Base-by-base conservation (phyloP, 2,113 vertebrate species). In the Hippocampus barbouri region DNA sequence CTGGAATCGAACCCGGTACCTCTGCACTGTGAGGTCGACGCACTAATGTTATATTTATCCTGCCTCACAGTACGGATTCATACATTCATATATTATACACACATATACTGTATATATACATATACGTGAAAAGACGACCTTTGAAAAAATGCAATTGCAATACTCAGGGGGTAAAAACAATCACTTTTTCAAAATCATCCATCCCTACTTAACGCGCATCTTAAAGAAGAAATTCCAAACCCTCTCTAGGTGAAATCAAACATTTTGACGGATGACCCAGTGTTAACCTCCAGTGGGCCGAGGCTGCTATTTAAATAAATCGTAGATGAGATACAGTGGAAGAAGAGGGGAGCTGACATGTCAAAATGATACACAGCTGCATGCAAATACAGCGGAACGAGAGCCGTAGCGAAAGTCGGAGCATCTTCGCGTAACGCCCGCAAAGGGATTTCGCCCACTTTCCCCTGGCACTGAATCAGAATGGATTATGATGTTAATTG, bases 181-280 rank as follows among this genome's bases (percentile, higher is more conserved):
- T 34, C 34, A 5, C 1, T 45, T 45, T 45, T 45, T 14, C 43
- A 14, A 45, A 45, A 14, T 14, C 43, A 14, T 45, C 43, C 43
- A 45, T 15, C 12, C 43, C 73, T 75, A 69, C 75, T 70, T 60
- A 47, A 71, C n/a, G 61, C 66, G 61, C 68, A 70, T 83, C 84
- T 81, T 76, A 81, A 83, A 82, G 77, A 74, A 87, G 85, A 85
- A 79, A 86, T 85, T 78, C 72, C 69, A 77, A 71, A 70, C 65
- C 54, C 66, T 84, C 84, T 85, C 74, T 79, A 84, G 23, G 21
- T 65, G 75, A 84, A 83, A 91, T 79, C 83, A 69, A 86, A 80
- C 84, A 79, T 83, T 87, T 86, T 86, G 85, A 88, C 87, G 87
- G 84, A 85, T 91, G 86, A 89, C 81, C 78, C 83, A 78, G 81